Evolutionary conservation across 2,888 invertebrate genomes (phyloP), one percentile per base, ranked within the genome.

Genomic region (Sabellastarte sp.): DNA sequence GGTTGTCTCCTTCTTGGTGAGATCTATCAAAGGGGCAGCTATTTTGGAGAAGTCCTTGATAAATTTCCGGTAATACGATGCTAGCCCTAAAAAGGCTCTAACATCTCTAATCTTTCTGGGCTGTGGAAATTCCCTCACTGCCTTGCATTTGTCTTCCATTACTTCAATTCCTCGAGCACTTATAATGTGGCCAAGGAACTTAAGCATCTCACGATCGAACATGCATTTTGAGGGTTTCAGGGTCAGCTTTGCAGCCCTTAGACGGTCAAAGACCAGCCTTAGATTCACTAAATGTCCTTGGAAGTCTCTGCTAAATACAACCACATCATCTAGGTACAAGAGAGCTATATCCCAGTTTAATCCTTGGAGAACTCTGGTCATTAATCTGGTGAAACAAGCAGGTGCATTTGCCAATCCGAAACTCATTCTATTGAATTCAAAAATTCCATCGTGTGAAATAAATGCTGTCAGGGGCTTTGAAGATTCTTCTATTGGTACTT

Each of bases 361-460:
- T 15, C 53, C 53, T 15, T 5, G 5, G 10, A 53, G 24, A 53
- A 24, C 53, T 53, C 5, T 53, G 15, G 5, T 24, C 53, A 53
- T 53, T 20, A 53, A 24, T n/a, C 53, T 15, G 5, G 5, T 5
- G 24, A 53, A 53, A 53, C 15, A 15, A 15, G 53, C 53, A 53
- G 53, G 53, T 5, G 53, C 53, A 24, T 53, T 53, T 5, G 15
- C 5, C 53, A 53, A 53, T 15, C 53, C 53, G 24, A 53, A 53
- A n/a, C 15, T 10, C 15, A 53, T 5, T 10, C 4, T 24, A n/a
- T 15, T 53, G 24, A 15, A 53, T 24, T 53, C 15, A 53, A 15
- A 53, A 10, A 53, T 5, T 4, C 53, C 53, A 20, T 4, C 5
- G 4, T 24, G 5, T 15, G 24, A 15, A 53, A 24, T 5, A 53